Evolutionary conservation across 2,888 invertebrate genomes (phyloP).

Genomic region (Linnaemya tessellans): DNA sequence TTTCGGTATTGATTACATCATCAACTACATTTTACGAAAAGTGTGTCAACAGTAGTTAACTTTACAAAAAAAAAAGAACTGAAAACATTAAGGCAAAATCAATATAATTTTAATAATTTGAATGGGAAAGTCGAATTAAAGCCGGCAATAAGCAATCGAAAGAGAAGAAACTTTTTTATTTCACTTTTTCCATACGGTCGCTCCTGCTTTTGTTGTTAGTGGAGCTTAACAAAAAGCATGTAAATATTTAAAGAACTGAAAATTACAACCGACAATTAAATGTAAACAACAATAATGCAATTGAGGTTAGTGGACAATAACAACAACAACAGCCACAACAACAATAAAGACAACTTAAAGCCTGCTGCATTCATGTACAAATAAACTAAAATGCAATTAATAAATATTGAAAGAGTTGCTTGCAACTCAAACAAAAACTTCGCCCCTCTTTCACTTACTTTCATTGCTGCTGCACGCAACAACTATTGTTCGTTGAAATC

Average conservation of each 20-base stretch:
- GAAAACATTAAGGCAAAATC: neutral
- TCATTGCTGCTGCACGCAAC: neutral
- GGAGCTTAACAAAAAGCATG: constrained; percentile 29
- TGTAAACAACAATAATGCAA: constrained; percentile 43
- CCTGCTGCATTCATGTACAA: constrained; percentile 43
- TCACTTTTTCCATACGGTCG: neutral
- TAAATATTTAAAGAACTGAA: constrained; percentile 55
- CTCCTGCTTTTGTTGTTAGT: constrained; percentile 13
- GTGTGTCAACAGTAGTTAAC: neutral
- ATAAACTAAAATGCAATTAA: constrained; percentile 67
- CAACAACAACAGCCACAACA: constrained; percentile 7
- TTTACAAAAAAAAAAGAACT: neutral
- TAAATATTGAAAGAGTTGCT: constrained; percentile 52
- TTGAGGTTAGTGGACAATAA: constrained; percentile 61
- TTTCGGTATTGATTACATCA: neutral
- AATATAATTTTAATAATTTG: neutral
- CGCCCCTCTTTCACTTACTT: neutral
- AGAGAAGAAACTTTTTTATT: constrained; percentile 41
- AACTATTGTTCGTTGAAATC: neutral
- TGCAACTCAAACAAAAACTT: neutral
- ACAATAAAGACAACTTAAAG: constrained; percentile 22
- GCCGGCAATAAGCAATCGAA: neutral
- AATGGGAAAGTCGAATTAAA: neutral
- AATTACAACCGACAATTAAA: constrained; percentile 48
- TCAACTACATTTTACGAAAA: neutral